These are phyloP conservation scores for Gavia stellata DNA, from an alignment of 2,113 vertebrate genomes.

Conservation along the genomic window DNA sequence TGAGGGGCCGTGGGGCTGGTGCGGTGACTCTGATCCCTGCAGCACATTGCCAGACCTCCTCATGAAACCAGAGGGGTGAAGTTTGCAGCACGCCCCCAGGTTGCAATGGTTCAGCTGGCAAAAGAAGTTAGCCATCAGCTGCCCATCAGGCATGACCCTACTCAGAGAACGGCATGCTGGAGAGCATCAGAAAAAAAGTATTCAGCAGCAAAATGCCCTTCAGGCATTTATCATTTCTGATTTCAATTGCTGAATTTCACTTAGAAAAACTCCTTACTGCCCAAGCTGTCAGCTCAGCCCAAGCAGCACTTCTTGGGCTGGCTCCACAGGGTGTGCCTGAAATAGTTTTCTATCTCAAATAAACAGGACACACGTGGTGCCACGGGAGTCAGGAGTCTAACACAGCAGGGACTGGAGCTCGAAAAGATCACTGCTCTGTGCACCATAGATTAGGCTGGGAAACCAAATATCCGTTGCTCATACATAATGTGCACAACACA, in stretches of 20 bases:
- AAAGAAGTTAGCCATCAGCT: neutral
- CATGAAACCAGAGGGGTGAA: neutral
- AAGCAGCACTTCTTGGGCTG: neutral
- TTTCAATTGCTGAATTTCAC: neutral
- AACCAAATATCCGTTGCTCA: neutral
- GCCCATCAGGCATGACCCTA: neutral
- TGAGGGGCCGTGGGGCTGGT: neutral
- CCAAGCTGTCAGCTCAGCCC: neutral
- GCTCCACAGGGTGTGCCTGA: neutral
- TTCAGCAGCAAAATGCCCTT: neutral
- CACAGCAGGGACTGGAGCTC: neutral
- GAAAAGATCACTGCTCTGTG: neutral
- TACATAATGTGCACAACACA: neutral
- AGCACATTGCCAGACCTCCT: neutral
- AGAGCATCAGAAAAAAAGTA: neutral
- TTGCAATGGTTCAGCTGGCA: fast-evolving
- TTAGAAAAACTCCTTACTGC: neutral
- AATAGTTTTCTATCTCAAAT: neutral
- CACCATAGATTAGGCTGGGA: neutral
- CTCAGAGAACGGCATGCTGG: neutral
- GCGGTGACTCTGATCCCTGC: neutral
- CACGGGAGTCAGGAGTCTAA: neutral
- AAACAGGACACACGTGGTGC: neutral
- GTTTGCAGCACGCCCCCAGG: neutral
- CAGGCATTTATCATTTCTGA: neutral